phyloP scores from a whole-genome alignment of 2,113 vertebrate species.

The Hirundichthys speculiger region DNA sequence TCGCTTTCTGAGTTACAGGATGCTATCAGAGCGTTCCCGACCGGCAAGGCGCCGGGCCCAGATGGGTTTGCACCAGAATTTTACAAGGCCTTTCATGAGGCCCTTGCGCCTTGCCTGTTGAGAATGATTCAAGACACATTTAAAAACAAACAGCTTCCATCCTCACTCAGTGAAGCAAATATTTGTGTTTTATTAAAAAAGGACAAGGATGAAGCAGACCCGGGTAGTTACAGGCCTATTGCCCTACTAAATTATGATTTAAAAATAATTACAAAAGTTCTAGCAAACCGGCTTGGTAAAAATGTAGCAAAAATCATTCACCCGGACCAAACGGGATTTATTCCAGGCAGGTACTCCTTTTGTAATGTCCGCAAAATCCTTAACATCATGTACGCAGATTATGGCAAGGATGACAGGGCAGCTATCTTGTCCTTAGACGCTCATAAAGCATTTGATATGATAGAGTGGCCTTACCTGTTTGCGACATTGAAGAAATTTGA shows the following conservation, averaged over 20 bases:
- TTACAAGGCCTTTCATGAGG: background rate
- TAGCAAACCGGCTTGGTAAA: background rate
- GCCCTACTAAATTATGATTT: constrained; percentile 4
- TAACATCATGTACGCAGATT: background rate
- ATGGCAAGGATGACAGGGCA: background rate
- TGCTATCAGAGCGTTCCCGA: too few species aligned
- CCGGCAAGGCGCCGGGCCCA: too few species aligned
- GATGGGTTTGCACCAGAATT: background rate
- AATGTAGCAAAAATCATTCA: background rate
- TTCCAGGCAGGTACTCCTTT: background rate
- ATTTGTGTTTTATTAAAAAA: constrained; percentile 16
- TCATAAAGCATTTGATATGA: constrained; percentile 4
- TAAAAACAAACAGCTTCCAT: background rate
- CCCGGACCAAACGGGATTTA: background rate
- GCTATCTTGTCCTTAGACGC: background rate
- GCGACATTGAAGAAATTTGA: background rate
- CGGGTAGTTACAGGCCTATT: background rate
- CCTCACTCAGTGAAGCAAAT: background rate
- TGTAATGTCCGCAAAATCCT: background rate
- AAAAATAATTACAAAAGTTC: constrained; percentile 1
- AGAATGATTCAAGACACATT: background rate
- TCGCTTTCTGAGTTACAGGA: too few species aligned
- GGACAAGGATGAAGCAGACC: background rate
- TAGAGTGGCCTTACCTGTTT: constrained; percentile 2
- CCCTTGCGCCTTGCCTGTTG: too few species aligned